Evolutionary conservation across 2,888 invertebrate species (phyloP).

Genomic region (Ophion ellenae): DNA sequence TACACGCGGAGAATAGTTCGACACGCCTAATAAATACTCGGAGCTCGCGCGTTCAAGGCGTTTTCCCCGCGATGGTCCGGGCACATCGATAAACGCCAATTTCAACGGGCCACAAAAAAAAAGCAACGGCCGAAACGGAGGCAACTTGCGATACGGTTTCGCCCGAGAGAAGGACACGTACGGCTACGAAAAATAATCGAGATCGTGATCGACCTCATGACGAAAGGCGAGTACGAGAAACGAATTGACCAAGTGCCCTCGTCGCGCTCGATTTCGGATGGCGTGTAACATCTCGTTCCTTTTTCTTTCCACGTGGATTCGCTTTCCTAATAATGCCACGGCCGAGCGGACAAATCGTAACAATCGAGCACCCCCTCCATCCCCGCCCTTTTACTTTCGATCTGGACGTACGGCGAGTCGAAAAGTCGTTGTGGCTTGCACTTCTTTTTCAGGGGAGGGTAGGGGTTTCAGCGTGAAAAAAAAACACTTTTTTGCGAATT

Average conservation of each 20-base stretch:
- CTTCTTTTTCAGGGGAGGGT: no score
- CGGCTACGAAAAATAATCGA: slow-evolving; percentile 35
- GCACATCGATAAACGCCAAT: slow-evolving; percentile 35
- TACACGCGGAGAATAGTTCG: slow-evolving; percentile 14
- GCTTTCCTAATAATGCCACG: slow-evolving; percentile 57
- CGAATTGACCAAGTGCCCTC: neutral
- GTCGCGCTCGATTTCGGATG: slow-evolving; percentile 20
- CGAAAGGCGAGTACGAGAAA: slow-evolving; percentile 40
- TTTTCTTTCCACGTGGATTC: slow-evolving; percentile 40
- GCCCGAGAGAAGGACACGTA: slow-evolving; percentile 52
- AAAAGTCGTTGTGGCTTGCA: neutral
- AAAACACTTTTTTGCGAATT: no score
- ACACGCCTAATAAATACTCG: slow-evolving; percentile 21
- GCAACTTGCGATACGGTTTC: slow-evolving; percentile 14
- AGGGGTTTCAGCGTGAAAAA: no score
- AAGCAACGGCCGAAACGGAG: neutral
- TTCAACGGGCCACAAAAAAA: slow-evolving; percentile 30
- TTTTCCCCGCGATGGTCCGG: slow-evolving; percentile 25
- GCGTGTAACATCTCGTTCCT: slow-evolving; percentile 28
- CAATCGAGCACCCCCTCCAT: slow-evolving; percentile 29
- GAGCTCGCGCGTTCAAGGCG: slow-evolving; percentile 40
- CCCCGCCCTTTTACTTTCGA: no score
- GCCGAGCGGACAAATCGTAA: slow-evolving; percentile 43
- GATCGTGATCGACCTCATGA: slow-evolving; percentile 49
- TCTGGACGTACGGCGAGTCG: neutral